Base-by-base conservation (phyloP, 2,888 invertebrate species). In the Ferrisia virgata region DNA sequence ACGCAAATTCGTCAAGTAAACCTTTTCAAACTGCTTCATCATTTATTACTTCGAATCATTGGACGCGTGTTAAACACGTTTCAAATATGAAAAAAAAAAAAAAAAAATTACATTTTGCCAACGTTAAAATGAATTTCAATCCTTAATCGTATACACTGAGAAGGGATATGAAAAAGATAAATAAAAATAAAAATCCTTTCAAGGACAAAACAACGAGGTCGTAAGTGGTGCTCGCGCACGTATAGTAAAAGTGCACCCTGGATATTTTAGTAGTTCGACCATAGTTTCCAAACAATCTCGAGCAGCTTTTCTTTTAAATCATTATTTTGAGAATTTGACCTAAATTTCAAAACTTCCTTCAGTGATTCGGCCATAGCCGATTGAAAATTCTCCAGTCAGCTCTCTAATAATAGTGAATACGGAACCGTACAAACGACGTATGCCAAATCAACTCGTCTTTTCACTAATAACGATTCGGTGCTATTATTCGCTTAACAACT, bases 181-280 rank as follows among this genome's bases (percentile, higher is more conserved):
- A 64, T 8, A 53, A 76, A 76, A 76, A n/a, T 36, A 36, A 76
- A 64, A 76, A 76, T 76, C 72, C 72, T 76, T 76, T 76, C 72
- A 76, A 76, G 72, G 72, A 76, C 72, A 76, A 36, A n/a, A 36
- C 36, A 76, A 36, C 36, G 72, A 76, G 72, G 72, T 76, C 72
- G 36, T 76, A 33, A 76, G 72, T 76, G 33, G 72, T 76, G 72
- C 72, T 76, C 72, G 72, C 72, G 72, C 72, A 76, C 36, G 72
- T n/a, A n/a, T 76, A 36, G 31, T 76, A 36, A 36, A 76, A 76
- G 36, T 76, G 72, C 72, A 76, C 72, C 72, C 72, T 76, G 36
- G 31, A 36, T 36, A 76, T 76, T 36, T 76, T 76, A 5, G n/a
- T n/a, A n/a, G 36, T 64, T 64, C 64, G 64, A 64, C 64, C 28